Evolutionary conservation across 2,888 invertebrate genomes (phyloP), one percentile per base, ranked within the genome.

Genomic region (Lepidocyrtinus sp.): DNA sequence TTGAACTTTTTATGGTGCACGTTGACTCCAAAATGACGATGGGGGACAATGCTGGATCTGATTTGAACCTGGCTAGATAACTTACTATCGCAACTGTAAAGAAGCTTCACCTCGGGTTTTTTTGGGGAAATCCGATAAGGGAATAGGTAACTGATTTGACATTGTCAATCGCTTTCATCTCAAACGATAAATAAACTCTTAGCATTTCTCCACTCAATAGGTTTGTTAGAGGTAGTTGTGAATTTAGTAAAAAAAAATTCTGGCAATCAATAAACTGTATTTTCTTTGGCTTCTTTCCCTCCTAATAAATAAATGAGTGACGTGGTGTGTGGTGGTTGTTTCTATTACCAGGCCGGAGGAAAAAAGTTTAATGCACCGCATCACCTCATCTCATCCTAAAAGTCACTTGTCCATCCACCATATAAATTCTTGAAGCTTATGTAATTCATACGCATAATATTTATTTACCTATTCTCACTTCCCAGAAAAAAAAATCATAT

Each of bases 71-170:
- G n/a, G n/a, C n/a, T n/a, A n/a, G n/a, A n/a, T n/a, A n/a, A n/a
- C n/a, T n/a, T n/a, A n/a, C n/a, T n/a, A n/a, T n/a, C n/a, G n/a
- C n/a, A n/a, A n/a, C n/a, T n/a, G n/a, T n/a, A n/a, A n/a, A n/a
- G n/a, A n/a, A n/a, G n/a, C n/a, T n/a, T n/a, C n/a, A n/a, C n/a
- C n/a, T n/a, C n/a, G n/a, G n/a, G n/a, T n/a, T n/a, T n/a, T n/a
- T n/a, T n/a, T 50, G 59, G 59, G 36, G 59, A 59, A 59, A 59
- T 21, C 59, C 59, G 17, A n/a, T n/a, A n/a, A n/a, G n/a, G n/a
- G n/a, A 36, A 36, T 36, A 9, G 36, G 12, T 9, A 55, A 55
- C 2, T 7, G 55, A 55, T 21, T 2, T 59, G 59, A 21, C n/a
- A 55, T 59, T 59, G 2, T 36, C 36, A n/a, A n/a, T n/a, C n/a